Base-by-base conservation (phyloP, 1,140 invertebrate species). In the Lordiphosa mommai region DNA sequence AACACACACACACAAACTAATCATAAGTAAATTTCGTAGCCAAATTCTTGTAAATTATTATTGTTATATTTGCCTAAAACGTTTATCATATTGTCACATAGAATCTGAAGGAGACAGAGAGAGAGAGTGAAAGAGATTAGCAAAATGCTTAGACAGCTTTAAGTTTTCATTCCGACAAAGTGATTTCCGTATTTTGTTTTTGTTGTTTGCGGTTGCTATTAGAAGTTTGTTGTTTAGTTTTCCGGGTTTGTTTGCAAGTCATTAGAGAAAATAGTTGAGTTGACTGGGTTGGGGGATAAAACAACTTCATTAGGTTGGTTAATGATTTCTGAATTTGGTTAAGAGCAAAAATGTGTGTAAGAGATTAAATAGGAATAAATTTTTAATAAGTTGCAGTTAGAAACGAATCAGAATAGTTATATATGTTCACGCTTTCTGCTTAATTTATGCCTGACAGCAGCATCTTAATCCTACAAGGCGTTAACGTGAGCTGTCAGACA, bases 371-470 rank as follows among this genome's bases (percentile, higher is more conserved):
- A 7, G 23, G 5, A 5, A 27, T 27, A 27, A 27, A 27, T 27
- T 27, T 5, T 27, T 27, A 27, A 27, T 27, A 7, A 27, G 23
- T 27, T 27, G 23, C 23, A 27, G 6, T 27, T 27, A 4, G 23
- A 27, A 27, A 27, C 23, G n/a, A n/a, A n/a, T n/a, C n/a, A n/a
- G n/a, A n/a, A n/a, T n/a, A n/a, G n/a, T n/a, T n/a, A n/a, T n/a
- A n/a, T n/a, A n/a, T n/a, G n/a, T n/a, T n/a, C n/a, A n/a, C n/a
- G n/a, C n/a, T n/a, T n/a, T n/a, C n/a, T n/a, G n/a, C n/a, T n/a
- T n/a, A n/a, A 77, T 77, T 77, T 77, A 77, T 77, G 72, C 72
- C 77, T 77, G 72, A 77, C 56, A 79, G 68, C 61, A 59, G 50
- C 63, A 57, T 67, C 72, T 77, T 77, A 77, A 77, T 77, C 72